phyloP scores from a whole-genome alignment of 2,797 vertebrate species.

The Sciurus carolinensis region DNA sequence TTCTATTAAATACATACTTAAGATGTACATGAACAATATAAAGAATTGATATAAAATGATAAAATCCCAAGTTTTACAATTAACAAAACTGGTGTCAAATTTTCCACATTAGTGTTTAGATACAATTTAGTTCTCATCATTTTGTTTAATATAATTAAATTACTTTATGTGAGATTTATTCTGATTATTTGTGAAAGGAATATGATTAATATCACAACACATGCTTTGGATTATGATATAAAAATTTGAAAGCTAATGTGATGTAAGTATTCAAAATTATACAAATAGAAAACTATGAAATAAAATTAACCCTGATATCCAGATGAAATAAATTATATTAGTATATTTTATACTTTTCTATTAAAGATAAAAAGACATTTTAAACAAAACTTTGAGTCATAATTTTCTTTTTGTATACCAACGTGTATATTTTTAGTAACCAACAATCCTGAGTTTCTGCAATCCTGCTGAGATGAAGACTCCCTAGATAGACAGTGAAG shows the following conservation, averaged over 20 bases:
- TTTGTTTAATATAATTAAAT: background rate
- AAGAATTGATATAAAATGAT: background rate
- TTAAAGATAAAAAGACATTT: slow-evolving; percentile 2
- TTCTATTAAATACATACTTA: background rate
- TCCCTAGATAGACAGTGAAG: background rate
- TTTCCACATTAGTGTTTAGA: background rate
- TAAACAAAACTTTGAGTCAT: background rate
- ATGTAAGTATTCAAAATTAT: too few species aligned
- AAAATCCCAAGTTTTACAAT: background rate
- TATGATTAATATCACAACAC: background rate
- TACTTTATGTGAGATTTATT: background rate
- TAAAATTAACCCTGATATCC: too few species aligned
- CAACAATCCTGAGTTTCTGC: background rate
- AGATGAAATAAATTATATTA: background rate
- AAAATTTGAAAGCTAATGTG: too few species aligned
- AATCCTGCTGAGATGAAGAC: background rate
- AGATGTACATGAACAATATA: background rate
- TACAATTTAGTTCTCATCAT: background rate
- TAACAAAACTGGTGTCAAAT: background rate
- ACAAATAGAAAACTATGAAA: too few species aligned
- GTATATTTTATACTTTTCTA: background rate
- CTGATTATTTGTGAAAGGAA: background rate
- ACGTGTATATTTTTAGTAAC: background rate
- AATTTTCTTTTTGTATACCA: background rate
- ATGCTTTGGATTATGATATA: background rate